These are phyloP conservation scores for Mirounga angustirostris DNA, from an alignment of 2,113 vertebrate genomes.

Conservation along the genomic window DNA sequence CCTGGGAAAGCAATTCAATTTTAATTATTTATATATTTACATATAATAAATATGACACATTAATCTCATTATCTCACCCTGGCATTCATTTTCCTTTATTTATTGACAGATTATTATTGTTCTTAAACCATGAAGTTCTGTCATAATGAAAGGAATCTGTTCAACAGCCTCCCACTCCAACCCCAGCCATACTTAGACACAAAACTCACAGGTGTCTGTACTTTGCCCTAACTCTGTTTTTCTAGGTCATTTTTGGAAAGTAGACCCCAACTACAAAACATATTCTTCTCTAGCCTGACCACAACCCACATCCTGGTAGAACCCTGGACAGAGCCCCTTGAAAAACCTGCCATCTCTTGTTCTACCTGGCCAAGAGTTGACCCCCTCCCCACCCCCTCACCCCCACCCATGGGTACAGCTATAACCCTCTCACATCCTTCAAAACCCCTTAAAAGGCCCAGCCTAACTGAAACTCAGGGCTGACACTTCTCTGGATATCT, in stretches of 20 bases:
- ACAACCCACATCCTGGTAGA: neutral
- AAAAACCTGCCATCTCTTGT: neutral
- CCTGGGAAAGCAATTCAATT: slow-evolving; percentile 9
- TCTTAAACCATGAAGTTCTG: neutral
- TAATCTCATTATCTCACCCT: neutral
- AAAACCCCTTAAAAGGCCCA: neutral
- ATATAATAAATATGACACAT: neutral
- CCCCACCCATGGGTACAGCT: neutral
- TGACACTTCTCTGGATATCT: neutral
- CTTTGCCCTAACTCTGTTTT: neutral
- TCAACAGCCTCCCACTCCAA: neutral
- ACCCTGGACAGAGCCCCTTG: neutral
- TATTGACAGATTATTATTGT: neutral
- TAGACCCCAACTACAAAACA: neutral
- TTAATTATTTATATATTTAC: neutral
- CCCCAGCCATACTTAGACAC: neutral
- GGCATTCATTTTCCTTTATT: slow-evolving; percentile 20
- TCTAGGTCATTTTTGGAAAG: neutral
- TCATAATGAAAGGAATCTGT: neutral
- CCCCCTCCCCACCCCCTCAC: neutral
- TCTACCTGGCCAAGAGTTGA: neutral
- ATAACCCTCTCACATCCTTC: neutral
- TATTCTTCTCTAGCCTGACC: neutral
- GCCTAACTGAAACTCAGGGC: neutral
- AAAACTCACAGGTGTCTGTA: neutral